Base-by-base conservation (phyloP, 2,797 vertebrate genomes). In the Apodemus agrarius region DNA sequence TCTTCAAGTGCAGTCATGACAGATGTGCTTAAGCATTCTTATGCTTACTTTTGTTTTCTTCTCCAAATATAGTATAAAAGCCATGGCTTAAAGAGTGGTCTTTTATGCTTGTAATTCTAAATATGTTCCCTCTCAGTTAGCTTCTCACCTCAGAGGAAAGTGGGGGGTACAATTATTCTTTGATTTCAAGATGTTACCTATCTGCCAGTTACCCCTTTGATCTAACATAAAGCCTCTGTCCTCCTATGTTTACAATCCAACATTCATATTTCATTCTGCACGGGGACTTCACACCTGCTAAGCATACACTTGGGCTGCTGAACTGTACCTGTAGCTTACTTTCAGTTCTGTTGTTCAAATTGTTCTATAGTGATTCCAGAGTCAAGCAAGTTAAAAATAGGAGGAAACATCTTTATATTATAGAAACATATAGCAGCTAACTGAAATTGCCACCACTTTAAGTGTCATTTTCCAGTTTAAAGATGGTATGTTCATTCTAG, bases 131-230 rank as follows among this genome's bases (percentile, higher is more conserved):
- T 72, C 10, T 91, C 46, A 80, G 7, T 57, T 43, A 61, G 13
- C n/a, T 90, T 92, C 52, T 93, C 95, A 3, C 49, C 40, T 85
- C 40, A 93, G 40, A 91, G 16, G 34, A 86, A 97, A 82, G 11
- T 86, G 37, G 59, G 31, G 72, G 78, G 59, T 61, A 26, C 88
- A 93, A 57, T 61, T 95, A 76, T 75, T 49, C 22, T 34, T 0
- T 78, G 75, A 84, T 10, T 85, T 43, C 31, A 91, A 89, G 29
- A 37, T 52, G 21, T 9, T 1, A 2, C 17, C 65, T 69, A 46
- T 29, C 31, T 92, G 94, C 5, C 2, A 72, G 54, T 93, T 43
- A 86, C 26, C 21, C 13, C 93, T 26, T 90, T 81, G 81, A 74
- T 40, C 84, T 75, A 29, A 81, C 59, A 4, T 81, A 22, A 26